A percentile compares a stretch with the other conserved stretches of the same genome.
Conservation (phyloP, 2,888 invertebrate genomes). For the Nebria brevicollis region DNA sequence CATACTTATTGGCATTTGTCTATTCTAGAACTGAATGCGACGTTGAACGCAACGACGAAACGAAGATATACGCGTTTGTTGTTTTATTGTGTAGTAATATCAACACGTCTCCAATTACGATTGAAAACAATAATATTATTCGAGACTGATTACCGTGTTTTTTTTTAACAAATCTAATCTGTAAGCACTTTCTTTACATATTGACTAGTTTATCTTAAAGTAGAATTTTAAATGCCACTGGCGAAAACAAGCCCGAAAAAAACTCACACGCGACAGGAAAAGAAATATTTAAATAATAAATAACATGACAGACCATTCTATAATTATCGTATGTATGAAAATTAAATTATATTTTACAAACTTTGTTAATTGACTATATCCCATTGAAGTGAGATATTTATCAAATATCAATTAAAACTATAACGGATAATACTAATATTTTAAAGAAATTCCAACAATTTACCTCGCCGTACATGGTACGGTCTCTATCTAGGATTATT, state of each 20-base stretch:
- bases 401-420: background rate
- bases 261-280: background rate
- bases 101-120: background rate
- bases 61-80: background rate
- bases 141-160: background rate
- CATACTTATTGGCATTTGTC: too few species aligned
- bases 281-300: background rate
- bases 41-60: background rate
- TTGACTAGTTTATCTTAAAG: too few species aligned
- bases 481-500: too few species aligned
- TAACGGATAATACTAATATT: background rate
- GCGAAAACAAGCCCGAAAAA: background rate
- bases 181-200: too few species aligned
- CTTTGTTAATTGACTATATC: background rate
- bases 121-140: background rate
- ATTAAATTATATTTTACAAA: background rate
- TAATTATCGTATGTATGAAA: background rate
- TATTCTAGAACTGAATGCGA: background rate
- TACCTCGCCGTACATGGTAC: background rate
- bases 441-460: background rate
- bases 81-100: background rate
- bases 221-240: too few species aligned
- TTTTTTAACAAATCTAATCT: too few species aligned
- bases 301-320: background rate
- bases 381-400: background rate